Percentiles rank a stretch among this genome's conserved stretches.
Conservation (phyloP, 2,888 invertebrate genomes). For the Thera obeliscata region DNA sequence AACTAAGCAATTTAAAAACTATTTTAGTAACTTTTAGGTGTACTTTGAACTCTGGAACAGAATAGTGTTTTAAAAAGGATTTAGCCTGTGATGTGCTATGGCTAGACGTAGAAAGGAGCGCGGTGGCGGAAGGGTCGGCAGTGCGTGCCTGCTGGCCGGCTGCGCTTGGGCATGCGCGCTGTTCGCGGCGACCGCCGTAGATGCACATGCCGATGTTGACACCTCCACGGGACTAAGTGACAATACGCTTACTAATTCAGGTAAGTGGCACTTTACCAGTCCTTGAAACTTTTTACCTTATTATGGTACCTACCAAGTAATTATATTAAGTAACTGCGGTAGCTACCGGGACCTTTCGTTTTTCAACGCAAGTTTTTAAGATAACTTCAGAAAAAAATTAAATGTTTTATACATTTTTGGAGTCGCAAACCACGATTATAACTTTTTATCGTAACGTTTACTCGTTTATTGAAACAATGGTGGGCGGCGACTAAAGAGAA, state of each 20-base stretch:
- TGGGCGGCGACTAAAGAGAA: slow-evolving; percentile 77
- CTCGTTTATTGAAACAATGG: slow-evolving; percentile 51
- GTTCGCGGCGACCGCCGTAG: slow-evolving; percentile 56
- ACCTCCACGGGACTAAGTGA: slow-evolving; percentile 80
- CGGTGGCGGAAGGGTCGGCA: slow-evolving; percentile 50
- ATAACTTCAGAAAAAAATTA: too few relatives aligned
- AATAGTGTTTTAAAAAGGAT: slow-evolving; percentile 45
- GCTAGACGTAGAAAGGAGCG: slow-evolving; percentile 58
- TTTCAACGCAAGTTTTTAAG: too few relatives aligned
- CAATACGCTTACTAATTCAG: slow-evolving; percentile 78
- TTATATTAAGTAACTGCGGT: too few relatives aligned
- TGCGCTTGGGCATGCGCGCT: slow-evolving; percentile 81
- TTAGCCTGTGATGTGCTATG: slow-evolving; percentile 79
- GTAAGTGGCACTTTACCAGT: slow-evolving; percentile 48
- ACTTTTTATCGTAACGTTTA: slow-evolving; percentile 22
- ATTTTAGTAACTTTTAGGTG: not conserved
- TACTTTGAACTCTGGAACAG: slow-evolving; percentile 37
- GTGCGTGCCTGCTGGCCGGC: slow-evolving; percentile 54
- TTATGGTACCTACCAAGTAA: too few relatives aligned
- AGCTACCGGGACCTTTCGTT: too few relatives aligned
- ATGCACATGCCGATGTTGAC: slow-evolving; percentile 73
- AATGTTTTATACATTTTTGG: not conserved
- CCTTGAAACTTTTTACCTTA: not conserved
- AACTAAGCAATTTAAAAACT: not conserved
- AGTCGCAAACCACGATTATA: slow-evolving; percentile 3